These are phyloP conservation scores for Trachelus stipa DNA, from an alignment of 2,888 invertebrate species.

Conservation along the genomic window DNA sequence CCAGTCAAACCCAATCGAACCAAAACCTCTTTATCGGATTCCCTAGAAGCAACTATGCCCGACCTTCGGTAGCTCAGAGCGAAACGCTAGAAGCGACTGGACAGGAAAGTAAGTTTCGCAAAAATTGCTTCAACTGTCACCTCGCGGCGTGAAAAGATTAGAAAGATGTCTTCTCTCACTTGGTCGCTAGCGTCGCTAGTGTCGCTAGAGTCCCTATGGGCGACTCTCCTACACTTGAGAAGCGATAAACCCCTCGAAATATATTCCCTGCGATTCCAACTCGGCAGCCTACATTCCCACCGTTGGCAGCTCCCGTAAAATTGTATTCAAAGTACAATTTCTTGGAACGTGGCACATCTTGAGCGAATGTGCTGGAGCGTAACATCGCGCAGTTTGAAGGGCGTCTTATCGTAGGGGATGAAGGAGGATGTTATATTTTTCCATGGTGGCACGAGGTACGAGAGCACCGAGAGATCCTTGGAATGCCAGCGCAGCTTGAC, in stretches of 20 bases:
- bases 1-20: neutral
- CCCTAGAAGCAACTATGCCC: neutral
- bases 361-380: conserved; percentile 20
- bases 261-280: conserved; percentile 34
- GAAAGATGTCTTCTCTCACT: conserved; percentile 43
- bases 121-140: conserved; percentile 28
- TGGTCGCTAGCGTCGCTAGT: neutral
- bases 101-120: conserved; percentile 24
- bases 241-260: conserved; percentile 46
- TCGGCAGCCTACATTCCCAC: conserved; percentile 5
- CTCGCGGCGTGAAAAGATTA: conserved; percentile 42
- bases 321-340: conserved; percentile 27
- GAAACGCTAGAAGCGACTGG: conserved; percentile 10
- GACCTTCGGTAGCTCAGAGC: neutral
- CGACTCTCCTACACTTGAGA: conserved; percentile 24
- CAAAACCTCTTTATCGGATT: neutral
- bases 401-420: conserved; percentile 7
- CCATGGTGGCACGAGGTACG: neutral
- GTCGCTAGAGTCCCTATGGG: neutral
- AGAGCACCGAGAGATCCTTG: too few relatives aligned
- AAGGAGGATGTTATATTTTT: conserved; percentile 2
- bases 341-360: conserved; percentile 22
- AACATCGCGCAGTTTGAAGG: conserved; percentile 7
- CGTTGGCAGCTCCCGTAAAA: conserved; percentile 17
- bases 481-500: too few relatives aligned